Conservation (phyloP, 2,888 invertebrate species). For the Psylliodes chrysocephalus region DNA sequence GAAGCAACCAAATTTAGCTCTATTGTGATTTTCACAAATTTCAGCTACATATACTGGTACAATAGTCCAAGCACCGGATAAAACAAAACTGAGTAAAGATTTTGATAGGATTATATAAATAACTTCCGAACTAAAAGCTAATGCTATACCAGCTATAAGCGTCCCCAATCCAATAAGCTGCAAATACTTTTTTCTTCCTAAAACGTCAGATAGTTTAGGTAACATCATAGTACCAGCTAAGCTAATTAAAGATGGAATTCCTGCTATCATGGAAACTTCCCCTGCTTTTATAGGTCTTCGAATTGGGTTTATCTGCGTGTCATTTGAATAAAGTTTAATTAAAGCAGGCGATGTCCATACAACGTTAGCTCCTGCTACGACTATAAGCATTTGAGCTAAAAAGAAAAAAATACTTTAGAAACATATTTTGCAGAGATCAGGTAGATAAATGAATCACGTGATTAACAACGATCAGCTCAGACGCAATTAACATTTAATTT, state of each 20-base stretch:
- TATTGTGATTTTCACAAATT: slow-evolving; percentile 34
- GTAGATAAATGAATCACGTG: too few species aligned
- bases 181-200: slow-evolving; percentile 74
- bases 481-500: too few species aligned
- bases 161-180: slow-evolving; percentile 72
- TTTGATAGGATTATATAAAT: not conserved
- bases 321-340: too few species aligned
- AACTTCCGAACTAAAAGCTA: slow-evolving; percentile 36
- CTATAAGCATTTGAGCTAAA: not conserved
- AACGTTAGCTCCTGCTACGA: slow-evolving; percentile 17
- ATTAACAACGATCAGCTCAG: too few species aligned
- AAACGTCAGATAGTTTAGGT: slow-evolving; percentile 30
- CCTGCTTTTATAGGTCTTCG: slow-evolving; percentile 29
- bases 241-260: slow-evolving; percentile 42
- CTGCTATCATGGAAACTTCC: slow-evolving; percentile 44
- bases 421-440: too few species aligned
- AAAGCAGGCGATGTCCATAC: slow-evolving; percentile 48
- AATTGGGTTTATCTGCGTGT: slow-evolving; percentile 43
- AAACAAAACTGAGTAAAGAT: not conserved
- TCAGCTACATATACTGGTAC: slow-evolving; percentile 29
- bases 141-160: slow-evolving; percentile 61
- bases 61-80: not conserved
- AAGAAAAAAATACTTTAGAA: too few species aligned
- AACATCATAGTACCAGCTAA: slow-evolving; percentile 35
- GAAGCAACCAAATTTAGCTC: too few species aligned